Evolutionary conservation across 2,888 invertebrate species (phyloP), one percentile per base, ranked within the genome.

Genomic region (Lithophane leautieri): DNA sequence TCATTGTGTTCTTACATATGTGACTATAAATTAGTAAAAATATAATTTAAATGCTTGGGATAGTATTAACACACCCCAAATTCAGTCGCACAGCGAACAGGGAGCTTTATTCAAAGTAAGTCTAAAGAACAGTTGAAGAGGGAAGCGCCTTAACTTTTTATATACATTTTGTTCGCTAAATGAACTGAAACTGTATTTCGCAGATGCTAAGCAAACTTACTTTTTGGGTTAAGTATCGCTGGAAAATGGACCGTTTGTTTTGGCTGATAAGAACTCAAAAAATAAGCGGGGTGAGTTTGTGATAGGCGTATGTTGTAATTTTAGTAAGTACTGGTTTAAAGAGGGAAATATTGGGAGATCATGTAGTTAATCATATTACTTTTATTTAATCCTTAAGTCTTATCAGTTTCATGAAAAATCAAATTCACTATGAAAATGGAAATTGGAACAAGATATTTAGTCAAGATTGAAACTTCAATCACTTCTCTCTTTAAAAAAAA

Each of bases 111-210:
- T 95, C 94, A 95, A 95, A 96, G 89, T 91, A 90, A 88, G 91
- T 92, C 93, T 94, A 92, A 94, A 94, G 94, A 94, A 95, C 94
- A 94, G 90, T 93, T 90, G 89, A 88, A 89, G 91, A 92, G 94
- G 94, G 93, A 91, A 91, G 91, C 89, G 90, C 91, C 92, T 94
- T 94, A 95, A 96, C 95, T 96, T 96, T 95, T 96, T 95, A 95
- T 95, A 94, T 93, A 95, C 95, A 95, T 95, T 95, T 94, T 93
- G 91, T 92, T 89, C 89, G 93, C 93, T 92, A 95, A 96, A 96
- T 96, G 95, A 96, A 94, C 92, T 94, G 95, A 94, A 94, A 94
- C 94, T 93, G 93, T 93, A 92, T 92, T 92, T 91, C 91, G 86
- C 94, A 94, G 94, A 94, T 95, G 94, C 92, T 93, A 81, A 86